A percentile compares a stretch with the other conserved stretches of the same genome.
Conservation (phyloP, 2,888 invertebrate species). For the Mycalesis mineus region DNA sequence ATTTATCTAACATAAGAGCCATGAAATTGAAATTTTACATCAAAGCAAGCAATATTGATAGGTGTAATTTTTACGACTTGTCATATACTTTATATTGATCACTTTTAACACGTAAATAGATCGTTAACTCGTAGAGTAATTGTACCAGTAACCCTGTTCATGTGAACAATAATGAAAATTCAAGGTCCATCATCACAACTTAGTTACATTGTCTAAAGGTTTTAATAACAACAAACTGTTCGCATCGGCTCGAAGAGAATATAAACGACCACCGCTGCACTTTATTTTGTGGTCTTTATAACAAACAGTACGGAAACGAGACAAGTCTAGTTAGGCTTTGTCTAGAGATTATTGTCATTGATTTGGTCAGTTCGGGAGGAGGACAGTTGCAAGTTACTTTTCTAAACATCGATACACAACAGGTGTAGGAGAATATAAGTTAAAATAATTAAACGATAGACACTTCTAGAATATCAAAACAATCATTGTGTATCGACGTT, state of each 20-base stretch:
- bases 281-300: conserved; percentile 24
- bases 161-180: not conserved
- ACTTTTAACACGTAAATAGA: too few species aligned
- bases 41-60: too few species aligned
- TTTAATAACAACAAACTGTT: not conserved
- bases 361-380: conserved; percentile 68
- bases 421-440: not conserved
- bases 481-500: conserved; percentile 35
- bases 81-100: too few species aligned
- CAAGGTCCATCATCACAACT: not conserved
- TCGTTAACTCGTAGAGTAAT: not conserved
- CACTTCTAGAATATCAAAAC: conserved; percentile 17
- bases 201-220: not conserved
- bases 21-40: too few species aligned
- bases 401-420: conserved; percentile 20
- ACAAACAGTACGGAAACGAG: conserved; percentile 43
- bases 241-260: not conserved
- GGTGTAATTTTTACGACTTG: too few species aligned
- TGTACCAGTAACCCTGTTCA: not conserved
- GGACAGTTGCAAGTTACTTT: conserved; percentile 39
- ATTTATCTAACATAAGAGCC: too few species aligned
- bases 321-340: conserved; percentile 60
- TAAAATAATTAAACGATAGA: not conserved
- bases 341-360: conserved; percentile 75
- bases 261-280: conserved; percentile 32